A percentile compares a stretch with the other conserved stretches of the same genome.
Evolutionary conservation across 1,140 invertebrate genomes (phyloP).

Genomic region (Cydia amplana): DNA sequence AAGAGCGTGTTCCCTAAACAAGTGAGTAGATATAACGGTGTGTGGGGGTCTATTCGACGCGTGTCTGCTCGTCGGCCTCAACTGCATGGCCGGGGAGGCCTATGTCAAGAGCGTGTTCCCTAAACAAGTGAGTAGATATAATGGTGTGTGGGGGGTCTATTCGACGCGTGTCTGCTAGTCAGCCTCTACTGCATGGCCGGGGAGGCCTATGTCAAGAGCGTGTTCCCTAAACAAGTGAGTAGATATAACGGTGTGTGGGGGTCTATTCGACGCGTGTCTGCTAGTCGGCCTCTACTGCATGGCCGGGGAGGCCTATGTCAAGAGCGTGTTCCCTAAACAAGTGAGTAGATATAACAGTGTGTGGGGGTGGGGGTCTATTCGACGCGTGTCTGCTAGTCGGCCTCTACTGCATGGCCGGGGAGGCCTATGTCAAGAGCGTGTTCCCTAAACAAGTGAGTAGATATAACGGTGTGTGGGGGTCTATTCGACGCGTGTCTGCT

Average conservation of each 20-base stretch:
- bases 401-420: constrained; percentile 80
- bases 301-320: constrained; percentile 82
- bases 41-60: constrained; percentile 81
- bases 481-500: too few species aligned
- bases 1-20: constrained; percentile 83
- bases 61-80: constrained; percentile 83
- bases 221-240: constrained; percentile 77
- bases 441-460: too few species aligned
- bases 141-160: constrained; percentile 65
- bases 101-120: constrained; percentile 86
- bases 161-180: constrained; percentile 84
- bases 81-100: constrained; percentile 80
- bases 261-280: constrained; percentile 83
- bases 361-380: too few species aligned
- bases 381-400: constrained; percentile 82
- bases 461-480: too few species aligned
- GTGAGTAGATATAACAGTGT: constrained; percentile 68
- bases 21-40: constrained; percentile 79
- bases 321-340: constrained; percentile 83
- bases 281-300: constrained; percentile 83
- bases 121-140: constrained; percentile 77
- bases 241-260: constrained; percentile 45
- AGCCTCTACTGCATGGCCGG: constrained; percentile 81
- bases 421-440: constrained; percentile 81
- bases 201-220: constrained; percentile 83